Evolutionary conservation across 1,140 invertebrate genomes (phyloP).

Genomic region (Chironomus tepperi): DNA sequence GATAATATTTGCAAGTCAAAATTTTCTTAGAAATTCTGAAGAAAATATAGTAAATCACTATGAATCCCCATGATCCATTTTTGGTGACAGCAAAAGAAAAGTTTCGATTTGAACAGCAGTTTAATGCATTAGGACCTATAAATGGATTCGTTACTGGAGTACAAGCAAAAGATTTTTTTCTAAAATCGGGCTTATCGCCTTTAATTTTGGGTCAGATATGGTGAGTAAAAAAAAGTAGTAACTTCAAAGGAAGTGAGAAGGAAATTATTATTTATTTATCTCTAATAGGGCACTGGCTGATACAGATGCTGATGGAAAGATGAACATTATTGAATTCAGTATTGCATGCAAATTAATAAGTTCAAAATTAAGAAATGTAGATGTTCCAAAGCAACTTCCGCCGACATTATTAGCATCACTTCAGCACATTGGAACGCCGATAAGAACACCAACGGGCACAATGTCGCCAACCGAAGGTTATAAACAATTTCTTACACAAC

Average conservation of each 20-base stretch:
- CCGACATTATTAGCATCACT: constrained; percentile 60
- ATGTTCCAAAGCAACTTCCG: constrained; percentile 79
- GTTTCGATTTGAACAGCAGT: constrained; percentile 84
- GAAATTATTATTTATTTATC: constrained; percentile 29
- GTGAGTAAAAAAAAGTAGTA: constrained; percentile 46
- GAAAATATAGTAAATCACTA: constrained; percentile 25
- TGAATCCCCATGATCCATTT: constrained; percentile 63
- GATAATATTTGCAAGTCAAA: not conserved
- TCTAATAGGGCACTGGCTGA: constrained; percentile 77
- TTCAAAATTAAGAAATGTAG: constrained; percentile 82
- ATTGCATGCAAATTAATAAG: constrained; percentile 97
- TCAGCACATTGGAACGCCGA: constrained; percentile 40
- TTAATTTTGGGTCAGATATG: constrained; percentile 87
- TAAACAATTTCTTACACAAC: constrained; percentile 22
- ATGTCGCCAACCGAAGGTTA: constrained; percentile 36
- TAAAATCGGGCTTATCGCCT: constrained; percentile 84
- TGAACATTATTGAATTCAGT: constrained; percentile 94
- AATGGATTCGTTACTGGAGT: constrained; percentile 86
- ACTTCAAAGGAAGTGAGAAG: constrained; percentile 23
- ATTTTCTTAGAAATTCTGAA: not conserved
- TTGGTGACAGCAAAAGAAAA: constrained; percentile 78
- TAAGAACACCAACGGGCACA: constrained; percentile 35
- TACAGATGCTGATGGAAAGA: constrained; percentile 91
- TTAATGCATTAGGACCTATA: constrained; percentile 73
- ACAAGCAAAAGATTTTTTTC: constrained; percentile 88